phyloP scores from a whole-genome alignment of 2,113 vertebrate genomes.

The Amblyopsis rosae region DNA sequence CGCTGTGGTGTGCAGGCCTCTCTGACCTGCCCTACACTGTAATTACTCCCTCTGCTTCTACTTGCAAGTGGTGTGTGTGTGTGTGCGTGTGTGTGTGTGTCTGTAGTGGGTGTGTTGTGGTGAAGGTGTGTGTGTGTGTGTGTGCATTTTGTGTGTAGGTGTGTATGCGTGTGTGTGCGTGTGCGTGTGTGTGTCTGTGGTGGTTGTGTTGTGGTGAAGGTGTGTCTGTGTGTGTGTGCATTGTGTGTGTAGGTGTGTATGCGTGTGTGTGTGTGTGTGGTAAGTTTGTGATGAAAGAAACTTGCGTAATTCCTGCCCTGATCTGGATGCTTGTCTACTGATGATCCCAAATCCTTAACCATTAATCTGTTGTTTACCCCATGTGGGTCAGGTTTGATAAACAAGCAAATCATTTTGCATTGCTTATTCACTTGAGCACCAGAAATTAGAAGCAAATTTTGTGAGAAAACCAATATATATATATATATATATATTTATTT shows the following conservation, averaged over 20 bases:
- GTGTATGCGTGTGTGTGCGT: background rate
- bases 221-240: slow-evolving; percentile 10
- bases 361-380: slow-evolving; percentile 30
- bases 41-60: slow-evolving; percentile 60
- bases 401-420: background rate
- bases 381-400: background rate
- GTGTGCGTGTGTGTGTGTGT: slow-evolving; percentile 17
- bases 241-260: background rate
- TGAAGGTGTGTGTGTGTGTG: slow-evolving; percentile 4
- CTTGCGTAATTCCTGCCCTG: slow-evolving; percentile 23
- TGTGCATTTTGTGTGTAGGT: slow-evolving; percentile 1
- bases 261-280: slow-evolving; percentile 1
- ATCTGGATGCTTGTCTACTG: slow-evolving; percentile 24
- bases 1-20: slow-evolving; percentile 57
- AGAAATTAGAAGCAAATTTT: background rate
- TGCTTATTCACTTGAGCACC: slow-evolving; percentile 2
- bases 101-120: background rate
- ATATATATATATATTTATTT: no score
- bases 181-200: slow-evolving; percentile 1
- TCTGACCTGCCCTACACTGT: slow-evolving; percentile 56
- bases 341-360: slow-evolving; percentile 34
- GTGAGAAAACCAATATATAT: background rate
- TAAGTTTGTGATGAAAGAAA: background rate
- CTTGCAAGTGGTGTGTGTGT: background rate
- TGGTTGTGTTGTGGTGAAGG: background rate